These are phyloP conservation scores for Mya arenaria DNA, from an alignment of 1,140 invertebrate genomes.

Conservation along the genomic window DNA sequence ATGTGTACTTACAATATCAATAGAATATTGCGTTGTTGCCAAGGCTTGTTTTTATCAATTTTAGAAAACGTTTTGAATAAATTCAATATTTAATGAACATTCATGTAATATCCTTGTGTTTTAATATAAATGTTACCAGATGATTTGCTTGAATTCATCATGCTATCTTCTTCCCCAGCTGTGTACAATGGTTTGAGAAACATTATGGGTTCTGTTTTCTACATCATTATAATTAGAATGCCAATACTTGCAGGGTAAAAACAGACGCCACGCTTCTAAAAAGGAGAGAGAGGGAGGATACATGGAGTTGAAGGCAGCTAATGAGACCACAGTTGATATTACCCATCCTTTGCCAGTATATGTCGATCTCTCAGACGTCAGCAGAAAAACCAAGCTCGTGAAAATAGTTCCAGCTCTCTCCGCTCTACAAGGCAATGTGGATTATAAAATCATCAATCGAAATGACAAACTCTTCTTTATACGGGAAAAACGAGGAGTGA, in stretches of 20 bases:
- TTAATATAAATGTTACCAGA: no score
- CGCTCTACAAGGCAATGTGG: conserved; percentile 83
- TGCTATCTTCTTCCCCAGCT: no score
- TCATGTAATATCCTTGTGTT: no score
- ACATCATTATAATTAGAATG: no score
- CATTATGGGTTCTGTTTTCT: no score
- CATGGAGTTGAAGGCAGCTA: not conserved
- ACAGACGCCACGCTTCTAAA: not conserved
- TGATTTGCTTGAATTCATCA: no score
- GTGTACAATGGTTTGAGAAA: no score
- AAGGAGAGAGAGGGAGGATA: not conserved
- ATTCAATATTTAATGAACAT: no score
- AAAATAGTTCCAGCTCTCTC: conserved; percentile 71
- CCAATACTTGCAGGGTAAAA: not conserved
- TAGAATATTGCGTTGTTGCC: no score
- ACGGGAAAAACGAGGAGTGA: conserved; percentile 84
- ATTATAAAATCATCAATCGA: conserved; percentile 86
- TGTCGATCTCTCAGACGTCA: conserved; percentile 67
- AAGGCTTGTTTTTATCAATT: no score
- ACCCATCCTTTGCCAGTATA: conserved; percentile 58
- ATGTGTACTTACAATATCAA: no score
- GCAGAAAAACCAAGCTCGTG: conserved; percentile 69
- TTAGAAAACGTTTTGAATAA: no score
- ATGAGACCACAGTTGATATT: not conserved
- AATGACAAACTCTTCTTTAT: conserved; percentile 87